A percentile compares a stretch with the other conserved stretches of the same genome.
These are phyloP conservation scores for Chromoteleia sp. DNA, from an alignment of 2,888 invertebrate species.

Conservation along the genomic window DNA sequence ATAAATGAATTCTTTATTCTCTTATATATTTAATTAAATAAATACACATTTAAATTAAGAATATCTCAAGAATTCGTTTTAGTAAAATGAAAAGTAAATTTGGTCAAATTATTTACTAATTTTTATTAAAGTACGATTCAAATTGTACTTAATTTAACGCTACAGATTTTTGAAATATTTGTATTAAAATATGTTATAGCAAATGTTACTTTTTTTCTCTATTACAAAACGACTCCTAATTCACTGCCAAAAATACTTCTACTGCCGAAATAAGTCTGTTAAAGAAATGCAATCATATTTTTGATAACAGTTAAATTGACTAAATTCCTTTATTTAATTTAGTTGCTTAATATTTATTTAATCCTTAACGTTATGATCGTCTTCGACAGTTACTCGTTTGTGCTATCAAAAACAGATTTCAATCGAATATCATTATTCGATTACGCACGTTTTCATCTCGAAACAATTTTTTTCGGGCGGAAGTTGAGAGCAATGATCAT, in stretches of 20 bases:
- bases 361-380: constrained; percentile 32
- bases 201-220: not conserved
- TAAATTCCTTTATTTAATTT: not conserved
- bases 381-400: constrained; percentile 27
- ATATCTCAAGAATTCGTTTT: constrained; percentile 38
- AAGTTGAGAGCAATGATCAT: constrained; percentile 54
- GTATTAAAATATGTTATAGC: constrained; percentile 13
- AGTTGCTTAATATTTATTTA: not conserved
- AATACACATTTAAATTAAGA: too few relatives aligned
- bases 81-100: not conserved
- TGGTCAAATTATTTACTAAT: too few relatives aligned
- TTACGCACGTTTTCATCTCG: not conserved
- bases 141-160: constrained; percentile 3
- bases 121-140: too few relatives aligned
- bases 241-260: constrained; percentile 41
- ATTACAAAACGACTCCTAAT: not conserved
- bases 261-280: constrained; percentile 43
- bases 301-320: constrained; percentile 3
- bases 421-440: not conserved
- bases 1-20: constrained; percentile 5
- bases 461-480: constrained; percentile 26
- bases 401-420: constrained; percentile 19
- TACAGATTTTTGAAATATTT: constrained; percentile 4
- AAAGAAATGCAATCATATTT: constrained; percentile 1
- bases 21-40: too few relatives aligned